Evolutionary conservation across 2,797 vertebrate species (phyloP).

Genomic region (Psittacula derbiana): DNA sequence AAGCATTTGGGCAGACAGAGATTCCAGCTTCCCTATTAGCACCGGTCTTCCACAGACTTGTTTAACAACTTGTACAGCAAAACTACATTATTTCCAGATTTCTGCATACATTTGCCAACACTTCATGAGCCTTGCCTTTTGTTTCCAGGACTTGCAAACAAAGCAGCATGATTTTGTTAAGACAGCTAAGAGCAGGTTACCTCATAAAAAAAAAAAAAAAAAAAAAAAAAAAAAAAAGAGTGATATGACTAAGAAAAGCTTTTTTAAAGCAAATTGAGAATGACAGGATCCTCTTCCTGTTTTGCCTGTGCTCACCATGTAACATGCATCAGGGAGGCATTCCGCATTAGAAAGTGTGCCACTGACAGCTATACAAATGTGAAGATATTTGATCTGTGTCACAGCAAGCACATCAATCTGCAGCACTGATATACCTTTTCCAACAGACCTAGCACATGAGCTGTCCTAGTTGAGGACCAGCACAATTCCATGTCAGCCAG

Average conservation of each 20-base stretch:
- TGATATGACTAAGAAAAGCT: neutral
- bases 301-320: neutral
- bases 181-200: neutral
- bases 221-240: neutral
- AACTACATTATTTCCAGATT: neutral
- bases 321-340: neutral
- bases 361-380: neutral
- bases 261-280: neutral
- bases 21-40: neutral
- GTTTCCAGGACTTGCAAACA: slow-evolving; percentile 11
- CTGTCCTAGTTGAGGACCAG: neutral
- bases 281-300: neutral
- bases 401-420: neutral
- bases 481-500: neutral
- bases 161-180: neutral
- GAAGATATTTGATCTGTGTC: neutral
- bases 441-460: neutral
- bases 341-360: neutral
- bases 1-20: neutral
- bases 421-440: neutral
- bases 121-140: neutral
- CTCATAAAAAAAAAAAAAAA: neutral
- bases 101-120: neutral
- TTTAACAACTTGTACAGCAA: neutral
- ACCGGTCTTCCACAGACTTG: neutral